Conservation (phyloP, 2,113 vertebrate genomes). For the Mesocricetus auratus region DNA sequence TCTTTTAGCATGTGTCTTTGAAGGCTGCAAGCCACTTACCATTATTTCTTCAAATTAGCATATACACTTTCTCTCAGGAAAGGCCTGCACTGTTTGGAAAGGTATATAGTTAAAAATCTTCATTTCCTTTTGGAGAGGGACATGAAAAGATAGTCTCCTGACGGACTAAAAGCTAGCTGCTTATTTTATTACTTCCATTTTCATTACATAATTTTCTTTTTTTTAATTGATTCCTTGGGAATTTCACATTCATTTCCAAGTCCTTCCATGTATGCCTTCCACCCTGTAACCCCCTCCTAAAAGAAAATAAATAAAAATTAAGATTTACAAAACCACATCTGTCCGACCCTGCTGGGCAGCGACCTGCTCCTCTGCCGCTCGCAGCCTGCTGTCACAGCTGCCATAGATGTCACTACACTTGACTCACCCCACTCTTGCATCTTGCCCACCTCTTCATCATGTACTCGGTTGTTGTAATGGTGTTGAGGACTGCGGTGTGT, state of each 20-base stretch:
- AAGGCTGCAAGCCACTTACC: background rate
- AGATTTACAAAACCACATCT: background rate
- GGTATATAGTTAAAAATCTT: background rate
- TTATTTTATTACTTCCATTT: background rate
- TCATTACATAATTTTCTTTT: background rate
- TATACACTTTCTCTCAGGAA: background rate
- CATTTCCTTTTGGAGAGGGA: background rate
- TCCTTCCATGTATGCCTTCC: background rate
- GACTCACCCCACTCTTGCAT: too few relatives aligned
- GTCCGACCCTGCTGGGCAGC: too few relatives aligned
- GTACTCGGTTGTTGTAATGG: background rate
- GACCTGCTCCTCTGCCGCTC: background rate
- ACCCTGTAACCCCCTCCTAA: background rate
- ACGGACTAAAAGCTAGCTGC: background rate
- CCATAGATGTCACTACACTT: background rate
- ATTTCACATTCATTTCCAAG: background rate
- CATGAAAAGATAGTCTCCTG: background rate
- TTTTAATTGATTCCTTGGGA: background rate
- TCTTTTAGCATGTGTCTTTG: slow-evolving; percentile 11
- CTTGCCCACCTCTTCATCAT: background rate
- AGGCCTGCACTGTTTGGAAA: background rate
- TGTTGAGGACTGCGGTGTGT: too few relatives aligned
- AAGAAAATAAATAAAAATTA: background rate
- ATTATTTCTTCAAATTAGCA: background rate
- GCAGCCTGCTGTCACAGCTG: background rate